Percentiles rank a stretch among this genome's conserved stretches.
phyloP scores from a whole-genome alignment of 2,888 invertebrate genomes.

The Nemapogon koenigi region DNA sequence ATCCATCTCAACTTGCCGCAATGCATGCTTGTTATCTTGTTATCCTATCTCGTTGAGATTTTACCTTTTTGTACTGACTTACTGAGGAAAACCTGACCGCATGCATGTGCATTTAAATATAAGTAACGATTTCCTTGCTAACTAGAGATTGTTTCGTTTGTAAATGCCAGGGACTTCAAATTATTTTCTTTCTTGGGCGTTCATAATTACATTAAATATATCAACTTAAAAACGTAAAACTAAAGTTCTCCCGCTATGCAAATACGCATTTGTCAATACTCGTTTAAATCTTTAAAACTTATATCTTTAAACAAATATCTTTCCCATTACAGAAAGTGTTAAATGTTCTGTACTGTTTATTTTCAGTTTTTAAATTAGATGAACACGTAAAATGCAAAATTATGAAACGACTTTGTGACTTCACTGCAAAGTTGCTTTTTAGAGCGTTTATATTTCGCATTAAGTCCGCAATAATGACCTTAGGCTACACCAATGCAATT shows the following conservation, averaged over 20 bases:
- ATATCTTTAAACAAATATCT: too few species aligned
- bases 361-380: too few species aligned
- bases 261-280: too few species aligned
- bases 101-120: conserved; percentile 11
- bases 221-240: too few species aligned
- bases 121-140: conserved; percentile 8
- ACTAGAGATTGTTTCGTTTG: conserved; percentile 3
- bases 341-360: too few species aligned
- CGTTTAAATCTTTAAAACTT: too few species aligned
- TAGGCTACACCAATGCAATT: conserved; percentile 26
- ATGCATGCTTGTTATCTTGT: conserved; percentile 60
- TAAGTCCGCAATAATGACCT: conserved; percentile 39
- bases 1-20: conserved; percentile 49
- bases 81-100: conserved; percentile 8
- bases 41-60: conserved; percentile 59
- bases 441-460: conserved; percentile 36
- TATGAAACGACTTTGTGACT: conserved; percentile 21
- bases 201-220: too few species aligned
- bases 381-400: not conserved
- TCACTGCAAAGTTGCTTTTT: conserved; percentile 36
- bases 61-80: conserved; percentile 51
- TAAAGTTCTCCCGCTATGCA: too few species aligned
- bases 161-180: not conserved
- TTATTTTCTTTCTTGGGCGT: too few species aligned
- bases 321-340: too few species aligned